These are phyloP conservation scores for Cuniculus paca DNA, from an alignment of 2,797 vertebrate species.

Conservation along the genomic window DNA sequence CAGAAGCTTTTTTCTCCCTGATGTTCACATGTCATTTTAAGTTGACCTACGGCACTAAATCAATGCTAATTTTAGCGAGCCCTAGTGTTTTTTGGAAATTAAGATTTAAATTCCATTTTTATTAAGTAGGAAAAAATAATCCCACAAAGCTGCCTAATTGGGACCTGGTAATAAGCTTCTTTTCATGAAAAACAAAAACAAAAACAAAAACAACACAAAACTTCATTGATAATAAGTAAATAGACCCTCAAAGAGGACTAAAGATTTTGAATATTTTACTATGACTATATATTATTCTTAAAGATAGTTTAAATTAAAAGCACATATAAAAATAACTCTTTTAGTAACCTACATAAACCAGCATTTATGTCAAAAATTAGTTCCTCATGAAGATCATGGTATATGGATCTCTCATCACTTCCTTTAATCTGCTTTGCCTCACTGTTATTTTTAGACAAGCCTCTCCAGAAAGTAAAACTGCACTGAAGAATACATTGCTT, in stretches of 20 bases:
- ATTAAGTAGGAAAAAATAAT: conserved; percentile 34
- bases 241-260: neutral
- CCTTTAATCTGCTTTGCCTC: neutral
- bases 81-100: conserved; percentile 53
- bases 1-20: conserved; percentile 9
- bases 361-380: neutral
- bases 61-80: conserved; percentile 71
- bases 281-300: neutral
- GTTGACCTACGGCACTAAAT: conserved; percentile 62
- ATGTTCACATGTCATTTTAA: conserved; percentile 71
- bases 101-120: conserved; percentile 44
- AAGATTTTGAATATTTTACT: neutral
- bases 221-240: neutral
- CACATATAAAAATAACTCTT: neutral
- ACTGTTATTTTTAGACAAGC: neutral
- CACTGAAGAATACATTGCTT: neutral
- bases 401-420: neutral
- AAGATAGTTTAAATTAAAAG: conserved; percentile 24
- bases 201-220: neutral
- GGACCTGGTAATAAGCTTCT: neutral
- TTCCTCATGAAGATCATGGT: neutral
- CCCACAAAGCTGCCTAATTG: neutral
- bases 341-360: neutral
- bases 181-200: neutral
- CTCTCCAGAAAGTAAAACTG: neutral